phyloP scores from a whole-genome alignment of 2,113 vertebrate genomes.

The Cebidichthys violaceus region DNA sequence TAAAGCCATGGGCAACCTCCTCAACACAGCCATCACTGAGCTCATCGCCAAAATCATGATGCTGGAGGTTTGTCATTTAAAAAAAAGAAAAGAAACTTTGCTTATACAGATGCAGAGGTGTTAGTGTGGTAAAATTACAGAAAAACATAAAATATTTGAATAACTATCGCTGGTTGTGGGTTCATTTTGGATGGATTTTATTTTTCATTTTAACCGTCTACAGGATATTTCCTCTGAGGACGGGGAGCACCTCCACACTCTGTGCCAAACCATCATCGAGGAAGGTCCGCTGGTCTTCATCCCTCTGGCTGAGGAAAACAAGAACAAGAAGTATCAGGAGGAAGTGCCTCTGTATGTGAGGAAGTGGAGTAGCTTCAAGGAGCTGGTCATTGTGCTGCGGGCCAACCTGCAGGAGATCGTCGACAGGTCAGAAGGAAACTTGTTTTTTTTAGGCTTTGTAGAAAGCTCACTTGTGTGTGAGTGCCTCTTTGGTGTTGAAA shows the following conservation, averaged over 20 bases:
- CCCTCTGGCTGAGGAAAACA: conserved; percentile 88
- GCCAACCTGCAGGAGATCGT: conserved; percentile 95
- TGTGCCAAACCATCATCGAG: conserved; percentile 91
- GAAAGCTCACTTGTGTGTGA: no score
- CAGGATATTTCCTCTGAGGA: conserved; percentile 97
- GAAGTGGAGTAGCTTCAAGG: conserved; percentile 93
- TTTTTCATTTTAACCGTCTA: neutral
- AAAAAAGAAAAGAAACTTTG: no score
- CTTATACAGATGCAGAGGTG: no score
- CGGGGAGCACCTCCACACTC: conserved; percentile 89
- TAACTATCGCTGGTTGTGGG: no score
- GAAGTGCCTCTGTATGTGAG: conserved; percentile 91
- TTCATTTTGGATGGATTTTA: neutral
- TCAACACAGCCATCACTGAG: conserved; percentile 91
- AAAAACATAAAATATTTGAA: no score
- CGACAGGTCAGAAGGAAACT: conserved; percentile 85
- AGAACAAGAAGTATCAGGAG: conserved; percentile 93
- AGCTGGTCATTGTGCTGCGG: conserved; percentile 91
- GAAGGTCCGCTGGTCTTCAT: conserved; percentile 93
- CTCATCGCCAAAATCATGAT: conserved; percentile 88
- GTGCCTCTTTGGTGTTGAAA: neutral
- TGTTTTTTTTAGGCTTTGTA: neutral
- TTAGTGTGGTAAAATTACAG: no score
- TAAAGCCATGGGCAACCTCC: conserved; percentile 93
- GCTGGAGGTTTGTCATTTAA: conserved; percentile 87